Evolutionary conservation across 2,797 vertebrate genomes (phyloP).

Genomic region (Parambassis ranga): DNA sequence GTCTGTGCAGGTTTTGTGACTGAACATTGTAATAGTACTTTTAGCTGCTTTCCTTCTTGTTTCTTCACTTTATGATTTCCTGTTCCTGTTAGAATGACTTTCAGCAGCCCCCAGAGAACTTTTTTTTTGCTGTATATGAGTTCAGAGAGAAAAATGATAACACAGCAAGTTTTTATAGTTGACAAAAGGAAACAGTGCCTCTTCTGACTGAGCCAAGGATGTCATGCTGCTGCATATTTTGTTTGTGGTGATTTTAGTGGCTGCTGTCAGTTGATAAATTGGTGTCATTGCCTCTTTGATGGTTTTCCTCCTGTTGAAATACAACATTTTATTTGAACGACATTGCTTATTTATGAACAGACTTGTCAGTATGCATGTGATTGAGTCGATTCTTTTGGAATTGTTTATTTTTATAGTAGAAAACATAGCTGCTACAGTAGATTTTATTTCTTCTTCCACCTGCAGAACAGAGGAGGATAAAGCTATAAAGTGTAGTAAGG

Average conservation of each 20-base stretch:
- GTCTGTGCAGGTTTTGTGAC: slow-evolving; percentile 9
- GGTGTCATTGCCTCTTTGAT: not conserved
- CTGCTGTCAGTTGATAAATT: not conserved
- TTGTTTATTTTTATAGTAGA: not conserved
- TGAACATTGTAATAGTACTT: slow-evolving; percentile 14
- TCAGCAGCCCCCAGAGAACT: not conserved
- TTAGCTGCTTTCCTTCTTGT: slow-evolving; percentile 3
- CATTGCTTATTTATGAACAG: slow-evolving; percentile 6
- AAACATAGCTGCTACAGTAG: no score
- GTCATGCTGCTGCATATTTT: not conserved
- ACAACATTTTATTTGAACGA: slow-evolving; percentile 12
- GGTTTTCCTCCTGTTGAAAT: not conserved
- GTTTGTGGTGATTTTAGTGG: not conserved
- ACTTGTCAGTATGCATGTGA: slow-evolving; percentile 9
- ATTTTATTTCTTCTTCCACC: not conserved
- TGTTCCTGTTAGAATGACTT: slow-evolving; percentile 22
- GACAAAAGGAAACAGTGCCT: not conserved
- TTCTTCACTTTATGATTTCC: not conserved
- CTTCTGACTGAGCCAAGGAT: not conserved
- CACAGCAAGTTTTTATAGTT: not conserved
- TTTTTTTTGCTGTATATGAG: not conserved
- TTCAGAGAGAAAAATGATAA: not conserved
- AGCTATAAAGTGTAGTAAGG: slow-evolving; percentile 29
- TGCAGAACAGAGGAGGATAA: slow-evolving; percentile 1
- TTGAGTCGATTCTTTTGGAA: not conserved